These are phyloP conservation scores for Tortricodes alternella DNA, from an alignment of 2,888 invertebrate species.

Conservation along the genomic window DNA sequence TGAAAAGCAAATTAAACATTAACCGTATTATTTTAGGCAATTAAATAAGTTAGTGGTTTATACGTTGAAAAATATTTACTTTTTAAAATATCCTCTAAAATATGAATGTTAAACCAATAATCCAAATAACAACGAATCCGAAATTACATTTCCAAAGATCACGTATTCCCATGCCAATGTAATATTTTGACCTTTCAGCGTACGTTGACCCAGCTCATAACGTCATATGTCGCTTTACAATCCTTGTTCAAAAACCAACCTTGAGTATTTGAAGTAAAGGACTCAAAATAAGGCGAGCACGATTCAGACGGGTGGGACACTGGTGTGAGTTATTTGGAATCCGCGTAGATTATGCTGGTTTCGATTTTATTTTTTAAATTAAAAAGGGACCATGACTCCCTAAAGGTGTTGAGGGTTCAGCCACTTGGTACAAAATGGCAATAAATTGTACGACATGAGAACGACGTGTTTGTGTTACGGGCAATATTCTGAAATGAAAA, in stretches of 20 bases:
- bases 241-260: background rate
- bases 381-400: slow-evolving; percentile 57
- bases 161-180: slow-evolving; percentile 26
- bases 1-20: too few species aligned
- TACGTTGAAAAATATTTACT: too few species aligned
- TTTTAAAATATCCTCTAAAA: too few species aligned
- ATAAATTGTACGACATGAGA: slow-evolving; percentile 10
- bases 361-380: slow-evolving; percentile 60
- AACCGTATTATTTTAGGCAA: too few species aligned
- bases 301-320: background rate
- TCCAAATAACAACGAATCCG: slow-evolving; percentile 6
- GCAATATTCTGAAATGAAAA: too few species aligned
- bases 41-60: too few species aligned
- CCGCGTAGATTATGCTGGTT: slow-evolving; percentile 40
- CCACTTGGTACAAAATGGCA: slow-evolving; percentile 14
- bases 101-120: slow-evolving; percentile 4
- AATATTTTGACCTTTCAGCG: slow-evolving; percentile 23
- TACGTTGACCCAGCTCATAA: slow-evolving; percentile 1
- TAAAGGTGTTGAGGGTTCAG: slow-evolving; percentile 43
- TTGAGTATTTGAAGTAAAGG: background rate
- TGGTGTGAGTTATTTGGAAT: slow-evolving; percentile 15
- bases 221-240: background rate
- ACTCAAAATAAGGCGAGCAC: background rate
- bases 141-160: slow-evolving; percentile 20
- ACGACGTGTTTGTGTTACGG: background rate